A percentile compares a stretch with the other conserved stretches of the same genome.
Conservation (phyloP, 2,797 vertebrate genomes). For the Mionectes olivaceus region DNA sequence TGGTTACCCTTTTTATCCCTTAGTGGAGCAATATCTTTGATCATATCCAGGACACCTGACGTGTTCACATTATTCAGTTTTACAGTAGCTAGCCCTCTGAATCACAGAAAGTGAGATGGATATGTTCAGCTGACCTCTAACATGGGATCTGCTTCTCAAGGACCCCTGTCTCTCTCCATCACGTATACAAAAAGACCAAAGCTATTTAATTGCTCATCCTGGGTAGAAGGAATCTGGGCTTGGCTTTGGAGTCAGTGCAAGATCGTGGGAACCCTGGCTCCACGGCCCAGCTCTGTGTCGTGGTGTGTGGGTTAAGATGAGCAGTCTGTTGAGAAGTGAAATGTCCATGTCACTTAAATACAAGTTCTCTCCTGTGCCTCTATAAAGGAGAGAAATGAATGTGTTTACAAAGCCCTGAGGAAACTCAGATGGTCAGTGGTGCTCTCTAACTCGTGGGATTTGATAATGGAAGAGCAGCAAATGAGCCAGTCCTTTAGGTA, state of each 20-base stretch:
- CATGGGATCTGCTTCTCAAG: background rate
- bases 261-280: background rate
- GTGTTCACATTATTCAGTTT: background rate
- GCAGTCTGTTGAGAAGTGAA: background rate
- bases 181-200: accelerated
- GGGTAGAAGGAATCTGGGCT: background rate
- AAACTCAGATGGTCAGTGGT: background rate
- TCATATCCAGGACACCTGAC: background rate
- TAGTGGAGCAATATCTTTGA: background rate
- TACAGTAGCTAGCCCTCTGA: background rate
- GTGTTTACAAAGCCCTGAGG: background rate
- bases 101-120: background rate
- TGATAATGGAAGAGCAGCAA: background rate
- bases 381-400: background rate
- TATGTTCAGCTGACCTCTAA: background rate
- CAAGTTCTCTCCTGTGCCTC: background rate
- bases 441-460: background rate
- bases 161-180: background rate
- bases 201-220: background rate
- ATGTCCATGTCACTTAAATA: background rate
- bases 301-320: background rate
- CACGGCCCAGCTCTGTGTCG: background rate
- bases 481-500: background rate
- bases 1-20: background rate
- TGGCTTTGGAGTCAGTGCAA: background rate